phyloP scores from a whole-genome alignment of 2,797 vertebrate species.

The Helarctos malayanus region DNA sequence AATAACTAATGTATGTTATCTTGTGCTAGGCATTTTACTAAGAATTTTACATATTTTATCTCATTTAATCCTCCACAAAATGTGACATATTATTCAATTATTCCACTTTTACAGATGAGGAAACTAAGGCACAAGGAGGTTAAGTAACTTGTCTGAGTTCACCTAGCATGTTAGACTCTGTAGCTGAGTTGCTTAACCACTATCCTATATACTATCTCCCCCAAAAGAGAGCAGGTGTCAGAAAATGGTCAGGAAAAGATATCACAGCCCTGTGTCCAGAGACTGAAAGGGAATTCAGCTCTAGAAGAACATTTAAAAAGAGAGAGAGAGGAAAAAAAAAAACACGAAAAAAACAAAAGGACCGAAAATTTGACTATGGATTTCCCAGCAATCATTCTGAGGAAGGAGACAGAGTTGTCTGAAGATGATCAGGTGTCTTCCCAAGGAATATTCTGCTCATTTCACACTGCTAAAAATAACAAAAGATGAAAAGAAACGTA shows the following conservation, averaged over 20 bases:
- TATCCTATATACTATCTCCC: background rate
- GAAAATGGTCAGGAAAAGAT: background rate
- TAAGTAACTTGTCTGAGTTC: background rate
- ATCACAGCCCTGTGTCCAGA: background rate
- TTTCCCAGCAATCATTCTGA: background rate
- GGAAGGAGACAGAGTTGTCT: background rate
- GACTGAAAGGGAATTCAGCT: background rate
- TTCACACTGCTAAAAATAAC: background rate
- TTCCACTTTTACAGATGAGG: background rate
- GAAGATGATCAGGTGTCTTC: background rate
- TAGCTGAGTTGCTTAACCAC: background rate
- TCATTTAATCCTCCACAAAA: background rate
- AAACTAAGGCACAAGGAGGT: background rate
- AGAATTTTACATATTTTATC: background rate
- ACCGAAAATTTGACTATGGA: background rate
- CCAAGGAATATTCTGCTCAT: background rate
- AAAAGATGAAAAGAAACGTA: background rate
- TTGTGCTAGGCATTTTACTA: background rate
- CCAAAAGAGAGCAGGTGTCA: background rate
- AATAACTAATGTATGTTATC: background rate
- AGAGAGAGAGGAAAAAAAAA: accelerated
- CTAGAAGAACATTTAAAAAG: background rate
- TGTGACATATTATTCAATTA: background rate
- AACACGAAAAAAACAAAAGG: accelerated
- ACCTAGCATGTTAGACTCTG: background rate